A percentile compares a stretch with the other conserved stretches of the same genome.
Evolutionary conservation across 1,140 invertebrate species (phyloP).

Genomic region (Musca domestica): DNA sequence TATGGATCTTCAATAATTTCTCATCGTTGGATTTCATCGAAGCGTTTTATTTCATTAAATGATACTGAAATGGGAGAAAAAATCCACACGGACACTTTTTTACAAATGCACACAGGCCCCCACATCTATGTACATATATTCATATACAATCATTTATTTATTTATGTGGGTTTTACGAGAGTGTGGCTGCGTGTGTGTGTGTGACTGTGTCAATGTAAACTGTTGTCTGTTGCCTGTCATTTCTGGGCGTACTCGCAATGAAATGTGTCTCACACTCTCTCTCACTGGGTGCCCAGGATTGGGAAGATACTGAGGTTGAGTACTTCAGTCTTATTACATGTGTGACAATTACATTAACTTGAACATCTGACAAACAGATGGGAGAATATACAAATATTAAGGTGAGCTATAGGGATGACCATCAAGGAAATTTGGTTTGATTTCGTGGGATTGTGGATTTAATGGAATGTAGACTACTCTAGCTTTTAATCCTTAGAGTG

Average conservation of each 20-base stretch:
- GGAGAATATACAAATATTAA: too few relatives aligned
- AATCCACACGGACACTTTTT: neutral
- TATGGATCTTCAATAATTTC: neutral
- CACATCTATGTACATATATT: too few relatives aligned
- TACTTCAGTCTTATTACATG: neutral
- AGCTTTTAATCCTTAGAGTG: too few relatives aligned
- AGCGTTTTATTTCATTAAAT: conserved; percentile 11
- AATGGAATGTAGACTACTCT: too few relatives aligned
- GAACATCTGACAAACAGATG: conserved; percentile 3
- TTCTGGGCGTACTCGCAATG: too few relatives aligned
- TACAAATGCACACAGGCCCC: neutral
- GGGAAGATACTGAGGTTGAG: neutral
- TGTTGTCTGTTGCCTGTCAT: neutral
- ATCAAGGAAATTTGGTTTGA: too few relatives aligned
- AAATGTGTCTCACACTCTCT: too few relatives aligned
- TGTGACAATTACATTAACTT: conserved; percentile 12
- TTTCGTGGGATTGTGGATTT: too few relatives aligned
- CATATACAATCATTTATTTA: neutral
- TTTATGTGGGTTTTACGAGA: neutral
- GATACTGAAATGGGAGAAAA: neutral
- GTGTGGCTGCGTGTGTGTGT: neutral
- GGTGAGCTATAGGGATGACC: too few relatives aligned
- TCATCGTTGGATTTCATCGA: neutral
- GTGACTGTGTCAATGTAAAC: too few relatives aligned
- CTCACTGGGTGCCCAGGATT: too few relatives aligned